phyloP scores from a whole-genome alignment of 1,140 invertebrate species.

The Drosophila nigrodunni region DNA sequence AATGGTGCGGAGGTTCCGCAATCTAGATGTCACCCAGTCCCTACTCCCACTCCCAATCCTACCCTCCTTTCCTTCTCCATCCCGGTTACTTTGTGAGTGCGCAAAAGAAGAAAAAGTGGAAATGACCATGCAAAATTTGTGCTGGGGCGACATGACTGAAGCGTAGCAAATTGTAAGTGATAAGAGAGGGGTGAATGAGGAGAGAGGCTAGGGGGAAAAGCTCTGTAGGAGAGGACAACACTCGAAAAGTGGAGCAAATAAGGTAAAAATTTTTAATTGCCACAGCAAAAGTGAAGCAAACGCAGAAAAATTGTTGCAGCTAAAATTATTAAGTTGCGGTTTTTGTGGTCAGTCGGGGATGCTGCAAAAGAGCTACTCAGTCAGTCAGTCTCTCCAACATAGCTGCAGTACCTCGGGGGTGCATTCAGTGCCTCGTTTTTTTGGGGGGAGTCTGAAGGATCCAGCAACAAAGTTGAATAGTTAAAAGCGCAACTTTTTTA shows the following conservation, averaged over 20 bases:
- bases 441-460: neutral
- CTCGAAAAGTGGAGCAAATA: constrained; percentile 76
- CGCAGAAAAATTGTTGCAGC: constrained; percentile 55
- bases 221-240: constrained; percentile 16
- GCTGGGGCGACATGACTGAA: constrained; percentile 41
- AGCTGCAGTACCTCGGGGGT: neutral
- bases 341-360: constrained; percentile 33
- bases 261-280: constrained; percentile 82
- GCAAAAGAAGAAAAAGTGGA: constrained; percentile 48
- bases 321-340: constrained; percentile 77
- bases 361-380: neutral
- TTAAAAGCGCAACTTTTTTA: constrained; percentile 42
- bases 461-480: constrained; percentile 41
- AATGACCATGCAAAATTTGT: constrained; percentile 77
- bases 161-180: constrained; percentile 45
- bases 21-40: constrained; percentile 54
- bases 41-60: neutral
- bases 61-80: neutral
- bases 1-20: constrained; percentile 15
- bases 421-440: neutral
- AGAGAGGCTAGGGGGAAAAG: constrained; percentile 4
- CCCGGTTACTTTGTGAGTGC: constrained; percentile 16
- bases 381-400: constrained; percentile 16
- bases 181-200: constrained; percentile 27
- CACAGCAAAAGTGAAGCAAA: constrained; percentile 57